Evolutionary conservation across 1,140 invertebrate genomes (phyloP), one percentile per base, ranked within the genome.

Genomic region (Arctopsyche grandis): DNA sequence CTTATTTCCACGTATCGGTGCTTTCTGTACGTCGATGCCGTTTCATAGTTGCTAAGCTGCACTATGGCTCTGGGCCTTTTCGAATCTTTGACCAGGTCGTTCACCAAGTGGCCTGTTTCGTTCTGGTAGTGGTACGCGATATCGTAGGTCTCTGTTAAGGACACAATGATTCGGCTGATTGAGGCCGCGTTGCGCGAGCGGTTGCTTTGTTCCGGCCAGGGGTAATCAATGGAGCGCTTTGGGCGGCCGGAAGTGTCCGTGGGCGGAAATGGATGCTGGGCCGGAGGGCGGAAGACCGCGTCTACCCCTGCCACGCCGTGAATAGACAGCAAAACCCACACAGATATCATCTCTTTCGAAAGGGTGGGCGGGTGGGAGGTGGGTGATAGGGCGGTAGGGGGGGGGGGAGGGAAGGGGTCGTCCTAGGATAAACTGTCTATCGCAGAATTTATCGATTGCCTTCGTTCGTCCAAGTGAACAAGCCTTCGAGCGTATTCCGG

Each of bases 51-150:
- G n/a, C n/a, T n/a, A n/a, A n/a, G n/a, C 5, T 19, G 43, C 38
- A 71, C 14, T 46, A 24, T 71, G 3, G 38, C 21, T n/a, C n/a
- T 38, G 1, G 19, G 12, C 38, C 16, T 46, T 16, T 10, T 21
- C 3, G 69, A 21, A 9, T 0, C n/a, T 71, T 44, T 71, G 29
- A 38, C 38, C 0, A 21, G 3, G 16, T 16, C 69, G 14, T 19
- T 46, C 14, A 24, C 10, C 24, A 19, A 26, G 29, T 71, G n/a
- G 38, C 7, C 19, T 7, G 38, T 71, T 19, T 19, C 10, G 69
- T 71, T 71, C 14, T 46, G 29, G 44, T 71, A 71, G 38, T 71
- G 69, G 44, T 44, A 38, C 10, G n/a, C n/a, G 5, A 71, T 12
- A 24, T 71, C 69, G 16, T 19, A 19, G 14, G 43, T 71, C 44